Evolutionary conservation across 2,797 vertebrate species (phyloP), one percentile per base, ranked within the genome.

Genomic region (Acanthis flammea): DNA sequence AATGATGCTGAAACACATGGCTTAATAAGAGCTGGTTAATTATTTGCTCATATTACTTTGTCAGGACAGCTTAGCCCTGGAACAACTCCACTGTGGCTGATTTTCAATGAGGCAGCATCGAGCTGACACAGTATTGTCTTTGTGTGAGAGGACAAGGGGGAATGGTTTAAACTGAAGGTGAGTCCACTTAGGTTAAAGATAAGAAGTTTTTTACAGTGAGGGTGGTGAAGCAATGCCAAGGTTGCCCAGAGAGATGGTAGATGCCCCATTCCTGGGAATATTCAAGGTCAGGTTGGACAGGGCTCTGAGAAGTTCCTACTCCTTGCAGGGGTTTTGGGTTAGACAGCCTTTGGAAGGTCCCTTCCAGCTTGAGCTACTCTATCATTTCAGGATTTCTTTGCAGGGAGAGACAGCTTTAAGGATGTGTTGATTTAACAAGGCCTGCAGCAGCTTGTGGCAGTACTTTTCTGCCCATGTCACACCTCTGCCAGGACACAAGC

Each of bases 1-100:
- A 94, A 77, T 61, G 15, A 61, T 86, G 48, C 77, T 82, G 35
- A 90, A 81, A 63, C 58, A 4, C 44, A 50, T 48, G 53, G 48
- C 27, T 94, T 88, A 73, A 85, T 92, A 84, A 86, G 82, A 82
- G 39, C 61, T 92, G 57, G 25, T 44, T 95, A 79, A 87, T 93
- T 92, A 57, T 87, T 91, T 77, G 42, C 39, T 74, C 19, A 6
- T 53, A 35, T 54, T 83, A 25, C 42, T 92, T 83, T 80, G n/a
- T 89, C 47, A 89, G 84, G 75, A 87, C 28, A 77, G 47, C 54
- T 88, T 74, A 81, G 73, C 58, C 44, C n/a, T 33, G 23, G 60
- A 84, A 57, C 53, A 66, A 3, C 19, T 77, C 47, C 9, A 2
- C 30, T 68, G 89, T 57, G 76, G 22, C 57, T 77, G 33, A 28